Percentiles rank a stretch among this genome's conserved stretches.
Evolutionary conservation across 2,113 vertebrate species (phyloP).

Genomic region (Rhynchomys soricoides): DNA sequence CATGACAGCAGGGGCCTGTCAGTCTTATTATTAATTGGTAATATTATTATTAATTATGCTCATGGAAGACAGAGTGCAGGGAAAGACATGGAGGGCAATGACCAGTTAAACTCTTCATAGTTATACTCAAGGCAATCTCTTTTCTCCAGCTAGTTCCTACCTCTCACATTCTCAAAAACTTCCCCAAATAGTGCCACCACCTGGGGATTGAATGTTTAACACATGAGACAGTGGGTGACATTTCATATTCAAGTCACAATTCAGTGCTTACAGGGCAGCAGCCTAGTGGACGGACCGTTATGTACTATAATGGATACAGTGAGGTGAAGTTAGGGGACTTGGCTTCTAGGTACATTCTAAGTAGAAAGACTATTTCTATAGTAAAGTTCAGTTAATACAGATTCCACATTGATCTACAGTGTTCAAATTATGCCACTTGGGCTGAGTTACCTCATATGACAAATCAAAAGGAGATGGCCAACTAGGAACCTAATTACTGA

Average conservation of each 20-base stretch:
- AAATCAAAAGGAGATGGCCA: background rate
- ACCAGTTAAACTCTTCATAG: background rate
- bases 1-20: background rate
- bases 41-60: background rate
- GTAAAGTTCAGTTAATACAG: background rate
- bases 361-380: background rate
- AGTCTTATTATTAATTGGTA: background rate
- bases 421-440: background rate
- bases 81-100: background rate
- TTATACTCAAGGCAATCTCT: background rate
- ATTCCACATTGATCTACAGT: background rate
- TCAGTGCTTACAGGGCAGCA: background rate
- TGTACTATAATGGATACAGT: background rate
- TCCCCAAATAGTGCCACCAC: background rate
- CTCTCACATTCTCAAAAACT: background rate
- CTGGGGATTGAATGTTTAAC: background rate
- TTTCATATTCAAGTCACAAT: background rate
- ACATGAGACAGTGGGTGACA: background rate
- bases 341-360: background rate
- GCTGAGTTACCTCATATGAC: background rate
- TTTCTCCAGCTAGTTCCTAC: background rate
- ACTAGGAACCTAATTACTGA: background rate
- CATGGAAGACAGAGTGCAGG: background rate
- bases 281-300: background rate
- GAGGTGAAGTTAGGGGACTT: background rate